Conservation (phyloP, 2,797 vertebrate genomes). For the Remorina albescens region DNA sequence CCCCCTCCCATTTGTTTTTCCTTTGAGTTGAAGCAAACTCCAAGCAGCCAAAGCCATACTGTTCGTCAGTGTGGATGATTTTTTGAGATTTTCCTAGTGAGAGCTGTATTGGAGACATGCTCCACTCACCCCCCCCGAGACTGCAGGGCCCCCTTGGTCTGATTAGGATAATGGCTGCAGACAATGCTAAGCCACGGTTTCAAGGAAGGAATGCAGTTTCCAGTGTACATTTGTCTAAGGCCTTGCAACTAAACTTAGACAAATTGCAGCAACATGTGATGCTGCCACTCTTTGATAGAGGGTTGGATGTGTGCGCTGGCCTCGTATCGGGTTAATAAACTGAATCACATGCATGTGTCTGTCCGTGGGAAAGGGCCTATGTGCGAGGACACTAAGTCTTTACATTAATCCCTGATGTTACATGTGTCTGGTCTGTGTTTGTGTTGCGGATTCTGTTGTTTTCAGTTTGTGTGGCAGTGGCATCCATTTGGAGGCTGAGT, state of each 20-base stretch:
- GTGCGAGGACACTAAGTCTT: constrained; percentile 4
- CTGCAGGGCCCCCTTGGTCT: constrained; percentile 42
- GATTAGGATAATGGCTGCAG: constrained; percentile 78
- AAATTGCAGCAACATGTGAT: constrained; percentile 63
- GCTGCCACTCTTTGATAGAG: constrained; percentile 55
- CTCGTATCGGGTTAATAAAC: not conserved
- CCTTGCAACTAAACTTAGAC: constrained; percentile 74
- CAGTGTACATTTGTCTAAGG: constrained; percentile 47
- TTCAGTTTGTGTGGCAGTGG: not conserved
- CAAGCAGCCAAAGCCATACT: not conserved
- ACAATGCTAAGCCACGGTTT: constrained; percentile 76
- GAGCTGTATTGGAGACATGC: constrained; percentile 12
- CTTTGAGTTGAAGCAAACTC: constrained; percentile 1
- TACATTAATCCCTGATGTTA: constrained; percentile 12
- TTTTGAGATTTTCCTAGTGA: constrained; percentile 25
- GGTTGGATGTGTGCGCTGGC: not conserved
- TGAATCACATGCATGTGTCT: constrained; percentile 7
- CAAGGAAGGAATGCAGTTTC: constrained; percentile 74
- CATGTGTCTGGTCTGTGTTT: constrained; percentile 37
- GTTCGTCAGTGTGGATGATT: constrained; percentile 1
- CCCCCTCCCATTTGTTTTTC: not conserved
- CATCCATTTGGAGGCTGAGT: not conserved
- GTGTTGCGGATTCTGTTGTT: constrained; percentile 14
- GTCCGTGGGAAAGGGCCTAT: not conserved
- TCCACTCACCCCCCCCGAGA: not conserved